A percentile compares a stretch with the other conserved stretches of the same genome.
phyloP scores from a whole-genome alignment of 92 coral and sea anemone genomes.

The Palythoa grandis region DNA sequence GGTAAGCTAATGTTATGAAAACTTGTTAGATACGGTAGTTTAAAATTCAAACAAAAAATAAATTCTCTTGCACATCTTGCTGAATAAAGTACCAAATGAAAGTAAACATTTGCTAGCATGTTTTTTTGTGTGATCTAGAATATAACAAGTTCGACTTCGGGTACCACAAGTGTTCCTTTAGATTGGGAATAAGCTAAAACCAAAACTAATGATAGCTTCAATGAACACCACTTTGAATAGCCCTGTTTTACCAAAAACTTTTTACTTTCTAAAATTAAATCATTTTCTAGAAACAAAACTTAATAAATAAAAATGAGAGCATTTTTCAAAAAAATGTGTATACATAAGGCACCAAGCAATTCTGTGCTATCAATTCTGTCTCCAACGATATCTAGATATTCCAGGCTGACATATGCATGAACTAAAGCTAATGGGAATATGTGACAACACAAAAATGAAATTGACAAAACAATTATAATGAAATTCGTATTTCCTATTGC shows the following conservation, averaged over 20 bases:
- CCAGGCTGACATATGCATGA: constrained; percentile 4
- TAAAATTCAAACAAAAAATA: background rate
- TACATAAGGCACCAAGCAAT: constrained; percentile 7
- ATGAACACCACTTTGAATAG: background rate
- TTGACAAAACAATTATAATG: background rate
- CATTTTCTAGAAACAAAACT: constrained; percentile 5
- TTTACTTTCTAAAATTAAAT: background rate
- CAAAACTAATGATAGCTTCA: background rate
- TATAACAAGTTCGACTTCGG: background rate
- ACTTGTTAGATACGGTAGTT: background rate
- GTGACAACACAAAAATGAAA: background rate
- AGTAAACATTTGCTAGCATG: background rate
- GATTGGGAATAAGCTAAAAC: constrained; percentile 1
- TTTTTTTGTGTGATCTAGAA: background rate
- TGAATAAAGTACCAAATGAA: constrained; percentile 5
- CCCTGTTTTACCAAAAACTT: background rate
- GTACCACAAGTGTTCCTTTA: background rate
- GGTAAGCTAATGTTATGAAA: background rate
- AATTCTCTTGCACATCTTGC: background rate
- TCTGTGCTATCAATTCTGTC: background rate
- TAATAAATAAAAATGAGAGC: constrained; percentile 3
- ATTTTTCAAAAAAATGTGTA: constrained; percentile 5
- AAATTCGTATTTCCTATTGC: constrained; percentile 6
- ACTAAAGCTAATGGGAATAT: background rate
- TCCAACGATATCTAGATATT: background rate